Conservation (phyloP, 2,113 vertebrate species). For the Cinclus mexicanus region DNA sequence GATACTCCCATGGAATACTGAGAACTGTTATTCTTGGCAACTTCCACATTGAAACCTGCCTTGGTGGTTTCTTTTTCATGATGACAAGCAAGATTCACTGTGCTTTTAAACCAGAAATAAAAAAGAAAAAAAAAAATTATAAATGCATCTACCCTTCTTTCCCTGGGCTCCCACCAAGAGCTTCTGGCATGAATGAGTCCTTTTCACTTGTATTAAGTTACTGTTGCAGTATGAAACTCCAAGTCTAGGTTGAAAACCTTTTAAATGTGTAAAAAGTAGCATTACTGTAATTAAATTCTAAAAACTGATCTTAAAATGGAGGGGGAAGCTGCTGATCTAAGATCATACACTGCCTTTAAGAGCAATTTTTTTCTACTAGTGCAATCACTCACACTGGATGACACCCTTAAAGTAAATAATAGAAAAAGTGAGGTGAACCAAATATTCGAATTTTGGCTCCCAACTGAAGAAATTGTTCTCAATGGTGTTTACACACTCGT, state of each 20-base stretch:
- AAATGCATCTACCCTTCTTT: not conserved
- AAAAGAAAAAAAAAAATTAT: not conserved
- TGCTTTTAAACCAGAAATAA: not conserved
- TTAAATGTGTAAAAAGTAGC: not conserved
- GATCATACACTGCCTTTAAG: not conserved
- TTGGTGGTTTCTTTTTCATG: not conserved
- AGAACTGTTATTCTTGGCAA: not conserved
- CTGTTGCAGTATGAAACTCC: not conserved
- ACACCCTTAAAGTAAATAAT: not conserved
- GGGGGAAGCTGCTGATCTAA: not conserved
- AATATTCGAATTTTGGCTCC: not conserved
- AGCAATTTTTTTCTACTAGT: not conserved
- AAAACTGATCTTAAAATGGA: not conserved
- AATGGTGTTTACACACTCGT: rapidly evolving
- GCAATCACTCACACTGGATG: not conserved
- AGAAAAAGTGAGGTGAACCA: not conserved
- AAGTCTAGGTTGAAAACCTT: not conserved
- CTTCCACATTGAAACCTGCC: not conserved
- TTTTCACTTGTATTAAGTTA: not conserved
- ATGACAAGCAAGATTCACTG: not conserved
- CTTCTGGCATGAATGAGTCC: not conserved
- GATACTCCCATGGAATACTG: not conserved
- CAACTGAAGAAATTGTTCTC: not conserved
- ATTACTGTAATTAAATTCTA: not conserved
- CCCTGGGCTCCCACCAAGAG: not conserved